A percentile compares a stretch with the other conserved stretches of the same genome.
Conservation (phyloP, 1,140 invertebrate genomes). For the Atopsyche davidsoni region DNA sequence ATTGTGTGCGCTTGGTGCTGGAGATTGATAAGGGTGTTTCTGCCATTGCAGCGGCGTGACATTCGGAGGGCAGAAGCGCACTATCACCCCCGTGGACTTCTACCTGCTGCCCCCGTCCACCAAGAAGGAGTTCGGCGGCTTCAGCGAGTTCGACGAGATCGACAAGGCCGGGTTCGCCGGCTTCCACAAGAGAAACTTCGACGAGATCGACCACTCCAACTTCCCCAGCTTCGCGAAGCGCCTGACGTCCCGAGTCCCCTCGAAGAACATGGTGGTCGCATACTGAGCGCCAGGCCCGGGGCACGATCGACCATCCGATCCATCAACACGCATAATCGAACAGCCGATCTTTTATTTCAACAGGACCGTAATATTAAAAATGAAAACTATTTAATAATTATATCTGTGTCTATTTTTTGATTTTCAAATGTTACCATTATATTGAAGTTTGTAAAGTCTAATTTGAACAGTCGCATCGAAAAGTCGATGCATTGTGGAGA, state of each 20-base stretch:
- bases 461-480: neutral
- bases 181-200: conserved; percentile 37
- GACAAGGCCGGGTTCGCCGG: conserved; percentile 46
- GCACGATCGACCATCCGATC: neutral
- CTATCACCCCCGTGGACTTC: neutral
- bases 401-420: too few relatives aligned
- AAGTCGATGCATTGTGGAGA: too few relatives aligned
- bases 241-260: neutral
- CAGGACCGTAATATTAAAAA: too few relatives aligned
- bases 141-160: conserved; percentile 62
- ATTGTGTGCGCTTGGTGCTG: too few relatives aligned
- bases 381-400: too few relatives aligned
- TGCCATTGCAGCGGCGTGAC: conserved; percentile 13
- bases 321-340: conserved; percentile 1
- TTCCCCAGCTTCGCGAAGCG: conserved; percentile 19
- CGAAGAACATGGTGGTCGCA: neutral
- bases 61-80: conserved; percentile 18
- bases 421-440: too few relatives aligned
- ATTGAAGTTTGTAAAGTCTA: too few relatives aligned
- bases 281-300: neutral
- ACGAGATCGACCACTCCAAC: conserved; percentile 26
- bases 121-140: conserved; percentile 47
- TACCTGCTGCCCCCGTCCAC: neutral
- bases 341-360: neutral
- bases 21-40: too few relatives aligned